Conservation (phyloP, 2,113 vertebrate species). For the Lampris megalopsis region DNA sequence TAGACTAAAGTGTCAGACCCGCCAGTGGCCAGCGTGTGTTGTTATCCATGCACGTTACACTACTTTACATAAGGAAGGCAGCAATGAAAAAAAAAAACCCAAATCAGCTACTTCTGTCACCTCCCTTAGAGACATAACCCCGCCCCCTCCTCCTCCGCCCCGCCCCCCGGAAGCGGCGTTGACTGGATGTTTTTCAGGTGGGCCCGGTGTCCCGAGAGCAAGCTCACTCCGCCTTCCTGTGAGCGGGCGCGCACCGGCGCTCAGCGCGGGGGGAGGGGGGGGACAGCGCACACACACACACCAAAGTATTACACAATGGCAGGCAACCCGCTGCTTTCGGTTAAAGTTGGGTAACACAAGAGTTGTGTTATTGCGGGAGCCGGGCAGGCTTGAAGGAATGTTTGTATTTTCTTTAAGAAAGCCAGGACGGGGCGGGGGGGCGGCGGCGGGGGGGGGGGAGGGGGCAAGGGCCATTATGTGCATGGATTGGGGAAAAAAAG, state of each 20-base stretch:
- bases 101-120: too few species aligned
- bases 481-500: neutral
- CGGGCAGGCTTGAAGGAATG: conserved; percentile 43
- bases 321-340: conserved; percentile 46
- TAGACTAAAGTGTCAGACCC: too few species aligned
- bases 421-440: neutral
- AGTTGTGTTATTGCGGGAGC: conserved; percentile 52
- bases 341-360: conserved; percentile 58
- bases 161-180: too few species aligned
- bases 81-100: too few species aligned
- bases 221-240: neutral
- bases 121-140: too few species aligned
- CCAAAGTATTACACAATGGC: conserved; percentile 59
- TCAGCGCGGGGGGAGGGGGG: conserved; percentile 5
- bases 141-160: too few species aligned
- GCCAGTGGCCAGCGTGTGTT: too few species aligned
- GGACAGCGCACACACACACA: neutral
- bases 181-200: neutral
- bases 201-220: neutral
- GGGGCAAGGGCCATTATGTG: neutral
- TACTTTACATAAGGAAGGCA: too few species aligned
- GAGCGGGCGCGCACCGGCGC: neutral
- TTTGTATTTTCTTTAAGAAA: conserved; percentile 58
- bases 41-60: too few species aligned
- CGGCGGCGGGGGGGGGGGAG: conserved; percentile 20